Evolutionary conservation across 1,140 invertebrate species (phyloP).

Genomic region (Pseudomyrmex concolor): DNA sequence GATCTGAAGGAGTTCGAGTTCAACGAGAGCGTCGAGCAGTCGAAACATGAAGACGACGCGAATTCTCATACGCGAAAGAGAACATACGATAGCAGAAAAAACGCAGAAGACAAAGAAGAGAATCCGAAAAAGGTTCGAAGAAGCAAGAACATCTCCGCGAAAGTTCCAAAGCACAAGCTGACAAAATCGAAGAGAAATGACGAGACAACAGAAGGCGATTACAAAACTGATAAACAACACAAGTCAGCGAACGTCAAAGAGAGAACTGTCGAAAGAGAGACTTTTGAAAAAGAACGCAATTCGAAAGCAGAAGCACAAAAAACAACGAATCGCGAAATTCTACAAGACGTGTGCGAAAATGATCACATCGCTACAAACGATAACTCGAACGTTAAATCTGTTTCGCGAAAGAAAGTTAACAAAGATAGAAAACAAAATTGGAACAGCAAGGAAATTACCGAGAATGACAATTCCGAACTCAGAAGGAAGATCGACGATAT

Average conservation of each 20-base stretch:
- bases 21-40: constrained; percentile 34
- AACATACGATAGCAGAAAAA: constrained; percentile 3
- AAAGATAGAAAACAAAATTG: constrained; percentile 9
- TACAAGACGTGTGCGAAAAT: not conserved
- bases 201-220: not conserved
- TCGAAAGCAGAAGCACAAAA: not conserved
- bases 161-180: constrained; percentile 21
- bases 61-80: not conserved
- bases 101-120: constrained; percentile 42
- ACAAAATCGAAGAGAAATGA: not conserved
- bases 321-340: not conserved
- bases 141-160: not conserved
- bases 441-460: constrained; percentile 9
- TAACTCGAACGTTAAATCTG: not conserved
- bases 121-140: constrained; percentile 17
- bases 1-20: constrained; percentile 8
- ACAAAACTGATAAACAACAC: not conserved
- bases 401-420: constrained; percentile 14
- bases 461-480: constrained; percentile 64
- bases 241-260: not conserved
- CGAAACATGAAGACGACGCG: constrained; percentile 5
- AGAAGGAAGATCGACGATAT: constrained; percentile 77
- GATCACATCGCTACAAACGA: constrained; percentile 36
- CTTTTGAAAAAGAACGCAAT: not conserved
- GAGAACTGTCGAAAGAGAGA: not conserved